Base-by-base conservation (phyloP, 2,797 vertebrate genomes). In the Trachops cirrhosus region DNA sequence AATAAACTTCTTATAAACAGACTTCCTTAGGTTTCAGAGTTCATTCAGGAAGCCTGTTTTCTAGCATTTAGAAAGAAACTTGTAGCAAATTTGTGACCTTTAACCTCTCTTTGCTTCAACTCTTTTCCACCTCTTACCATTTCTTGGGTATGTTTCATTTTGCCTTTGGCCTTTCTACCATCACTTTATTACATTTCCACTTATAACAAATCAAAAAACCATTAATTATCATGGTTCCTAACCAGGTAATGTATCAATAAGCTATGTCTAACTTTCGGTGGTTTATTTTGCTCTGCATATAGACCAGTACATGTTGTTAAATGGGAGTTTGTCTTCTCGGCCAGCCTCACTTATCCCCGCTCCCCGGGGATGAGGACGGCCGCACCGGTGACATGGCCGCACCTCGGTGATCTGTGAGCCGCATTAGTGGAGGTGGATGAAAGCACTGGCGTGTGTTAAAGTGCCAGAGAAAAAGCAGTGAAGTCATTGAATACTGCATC, bases 381-480 rank as follows among this genome's bases (percentile, higher is more conserved):
- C 94, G 19, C 41, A 18, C 88, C 62, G 10, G 86, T 94, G 92
- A 96, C 83, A 78, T 73, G 78, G 85, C 52, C 41, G 89, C 39
- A 24, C 62, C 90, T 98, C 75, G 80, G 57, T 86, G 80, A 94
- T 94, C 97, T 98, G 97, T 97, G 98, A 75, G 97, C 92, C 91
- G 94, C 94, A 94, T 93, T 97, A 95, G 48, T 94, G 97, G 71
- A 82, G 92, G 84, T 97, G 98, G 98, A 98, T 98, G 98, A 98
- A 98, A 98, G 98, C 98, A 59, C 46, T 91, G 96, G 89, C 95
- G 48, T 96, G 18, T 95, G 95, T 98, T 97, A 98, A 98, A 97
- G 98, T 96, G 94, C 94, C 86, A 78, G 84, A 68, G 41, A 95
- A 97, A 97, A 96, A 70, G 95, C 97, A 96, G 96, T 97, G 83